A percentile compares a stretch with the other conserved stretches of the same genome.
Conservation (phyloP, 1,140 invertebrate genomes). For the Sitophilus oryzae region DNA sequence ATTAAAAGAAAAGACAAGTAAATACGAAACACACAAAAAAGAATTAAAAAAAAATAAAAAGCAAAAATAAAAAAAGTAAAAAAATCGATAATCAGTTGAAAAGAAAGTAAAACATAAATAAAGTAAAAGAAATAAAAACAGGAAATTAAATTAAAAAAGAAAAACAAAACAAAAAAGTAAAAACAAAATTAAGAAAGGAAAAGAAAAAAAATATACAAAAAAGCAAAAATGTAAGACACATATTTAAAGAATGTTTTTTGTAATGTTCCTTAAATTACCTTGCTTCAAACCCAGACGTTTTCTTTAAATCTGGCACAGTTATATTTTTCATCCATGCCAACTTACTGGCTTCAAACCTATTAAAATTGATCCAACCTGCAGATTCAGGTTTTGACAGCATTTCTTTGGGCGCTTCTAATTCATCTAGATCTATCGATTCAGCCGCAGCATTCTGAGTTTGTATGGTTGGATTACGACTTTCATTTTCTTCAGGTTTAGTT, state of each 20-base stretch:
- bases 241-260: not conserved
- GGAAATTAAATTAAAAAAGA: no score
- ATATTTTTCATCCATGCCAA: slow-evolving; percentile 77
- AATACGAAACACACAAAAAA: no score
- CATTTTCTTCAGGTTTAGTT: slow-evolving; percentile 35
- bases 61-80: no score
- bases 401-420: slow-evolving; percentile 42
- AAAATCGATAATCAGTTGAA: no score
- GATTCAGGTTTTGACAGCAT: slow-evolving; percentile 55
- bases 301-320: slow-evolving; percentile 46
- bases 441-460: slow-evolving; percentile 36
- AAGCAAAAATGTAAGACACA: no score
- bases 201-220: no score
- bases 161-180: no score
- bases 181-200: no score
- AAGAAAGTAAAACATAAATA: no score
- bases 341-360: slow-evolving; percentile 74
- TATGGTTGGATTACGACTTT: slow-evolving; percentile 37
- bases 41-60: no score
- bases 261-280: slow-evolving; percentile 26
- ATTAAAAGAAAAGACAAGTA: no score
- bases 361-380: slow-evolving; percentile 76
- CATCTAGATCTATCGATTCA: slow-evolving; percentile 30
- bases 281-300: slow-evolving; percentile 63
- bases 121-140: no score